Percentiles rank a stretch among this genome's conserved stretches.
These are phyloP conservation scores for Rhabdornis inornatus DNA, from an alignment of 2,113 vertebrate species.

Conservation along the genomic window DNA sequence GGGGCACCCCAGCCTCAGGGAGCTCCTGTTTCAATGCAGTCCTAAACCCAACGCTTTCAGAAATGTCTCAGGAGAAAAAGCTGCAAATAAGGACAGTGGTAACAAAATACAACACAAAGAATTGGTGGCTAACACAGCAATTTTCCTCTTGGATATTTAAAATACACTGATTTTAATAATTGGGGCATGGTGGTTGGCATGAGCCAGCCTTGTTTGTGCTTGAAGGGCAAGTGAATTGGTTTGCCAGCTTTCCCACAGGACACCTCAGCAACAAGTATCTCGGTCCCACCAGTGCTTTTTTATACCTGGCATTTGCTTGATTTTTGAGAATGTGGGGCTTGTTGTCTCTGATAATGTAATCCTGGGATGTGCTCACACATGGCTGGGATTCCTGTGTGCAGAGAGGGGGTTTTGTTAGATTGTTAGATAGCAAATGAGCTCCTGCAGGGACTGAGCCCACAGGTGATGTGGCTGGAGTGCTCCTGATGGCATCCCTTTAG, in stretches of 20 bases:
- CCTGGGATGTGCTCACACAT: not conserved
- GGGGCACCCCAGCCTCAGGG: not conserved
- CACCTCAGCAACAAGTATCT: not conserved
- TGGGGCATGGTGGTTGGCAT: not conserved
- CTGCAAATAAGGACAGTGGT: not conserved
- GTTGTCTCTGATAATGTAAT: not conserved
- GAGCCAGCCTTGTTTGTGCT: not conserved
- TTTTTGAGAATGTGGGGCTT: not conserved
- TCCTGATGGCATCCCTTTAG: not conserved
- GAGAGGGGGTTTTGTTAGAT: not conserved
- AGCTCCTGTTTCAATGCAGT: not conserved
- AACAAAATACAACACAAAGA: not conserved
- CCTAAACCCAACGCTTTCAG: not conserved
- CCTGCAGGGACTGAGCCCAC: not conserved
- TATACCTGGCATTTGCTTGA: not conserved
- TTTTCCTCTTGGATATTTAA: not conserved
- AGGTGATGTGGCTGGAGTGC: not conserved
- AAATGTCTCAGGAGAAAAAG: not conserved
- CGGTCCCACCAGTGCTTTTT: rapidly evolving
- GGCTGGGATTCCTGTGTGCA: rapidly evolving
- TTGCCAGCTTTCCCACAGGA: not conserved
- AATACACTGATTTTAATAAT: not conserved
- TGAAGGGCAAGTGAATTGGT: not conserved
- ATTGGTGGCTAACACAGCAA: not conserved
- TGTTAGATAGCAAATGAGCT: not conserved